Evolutionary conservation across 2,888 invertebrate genomes (phyloP).

Genomic region (Ecdyonurus torrentis): DNA sequence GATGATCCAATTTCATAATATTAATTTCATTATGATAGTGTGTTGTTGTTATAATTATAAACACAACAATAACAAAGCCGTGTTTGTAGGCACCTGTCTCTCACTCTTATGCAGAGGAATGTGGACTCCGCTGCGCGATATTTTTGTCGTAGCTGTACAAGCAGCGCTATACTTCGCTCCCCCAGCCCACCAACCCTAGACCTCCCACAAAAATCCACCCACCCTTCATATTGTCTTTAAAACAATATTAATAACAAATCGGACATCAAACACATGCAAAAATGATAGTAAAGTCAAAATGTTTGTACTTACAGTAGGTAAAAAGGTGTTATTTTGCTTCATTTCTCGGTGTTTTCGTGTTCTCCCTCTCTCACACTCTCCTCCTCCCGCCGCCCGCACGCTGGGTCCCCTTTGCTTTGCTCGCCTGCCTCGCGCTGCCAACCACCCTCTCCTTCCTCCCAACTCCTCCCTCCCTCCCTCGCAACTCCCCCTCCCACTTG

Average conservation of each 20-base stretch:
- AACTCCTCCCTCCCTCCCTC: background rate
- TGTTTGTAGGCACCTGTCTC: background rate
- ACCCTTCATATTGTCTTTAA: background rate
- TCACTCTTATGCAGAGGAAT: background rate
- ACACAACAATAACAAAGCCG: too few species aligned
- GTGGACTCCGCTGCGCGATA: background rate
- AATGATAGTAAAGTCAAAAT: background rate
- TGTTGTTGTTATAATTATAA: too few species aligned
- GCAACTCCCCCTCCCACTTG: background rate
- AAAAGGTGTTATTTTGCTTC: background rate
- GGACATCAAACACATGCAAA: background rate
- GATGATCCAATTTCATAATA: too few species aligned
- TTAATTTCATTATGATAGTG: too few species aligned
- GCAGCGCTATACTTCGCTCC: background rate
- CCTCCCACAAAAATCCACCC: slow-evolving; percentile 6
- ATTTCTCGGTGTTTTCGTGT: background rate
- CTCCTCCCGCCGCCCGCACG: background rate
- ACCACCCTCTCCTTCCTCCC: background rate
- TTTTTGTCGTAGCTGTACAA: background rate
- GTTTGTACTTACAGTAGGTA: background rate
- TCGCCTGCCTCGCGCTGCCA: background rate
- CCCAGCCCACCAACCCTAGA: background rate
- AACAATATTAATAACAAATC: background rate
- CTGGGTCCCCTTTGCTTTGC: background rate
- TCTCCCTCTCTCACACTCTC: background rate